phyloP scores from a whole-genome alignment of 2,888 invertebrate species.

The Hyppa rectilinea region DNA sequence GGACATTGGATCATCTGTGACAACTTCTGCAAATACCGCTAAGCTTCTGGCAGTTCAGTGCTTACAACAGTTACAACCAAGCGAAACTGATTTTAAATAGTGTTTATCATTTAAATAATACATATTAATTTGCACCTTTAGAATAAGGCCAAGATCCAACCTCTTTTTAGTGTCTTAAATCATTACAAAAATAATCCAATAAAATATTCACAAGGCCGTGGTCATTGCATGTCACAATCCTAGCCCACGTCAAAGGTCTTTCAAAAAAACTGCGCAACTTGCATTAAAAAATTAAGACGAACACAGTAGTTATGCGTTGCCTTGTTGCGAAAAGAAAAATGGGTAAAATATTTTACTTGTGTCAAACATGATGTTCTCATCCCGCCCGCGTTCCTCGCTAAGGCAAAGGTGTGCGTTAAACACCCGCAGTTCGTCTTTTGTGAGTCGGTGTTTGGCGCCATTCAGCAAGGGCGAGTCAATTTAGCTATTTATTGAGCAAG shows the following conservation, averaged over 20 bases:
- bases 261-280: slow-evolving; percentile 73
- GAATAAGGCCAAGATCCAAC: slow-evolving; percentile 43
- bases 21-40: slow-evolving; percentile 65
- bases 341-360: slow-evolving; percentile 19
- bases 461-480: neutral
- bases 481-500: neutral
- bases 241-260: slow-evolving; percentile 71
- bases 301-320: slow-evolving; percentile 68
- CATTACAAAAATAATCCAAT: slow-evolving; percentile 45
- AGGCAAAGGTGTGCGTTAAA: slow-evolving; percentile 1
- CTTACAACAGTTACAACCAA: slow-evolving; percentile 6
- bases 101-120: slow-evolving; percentile 43
- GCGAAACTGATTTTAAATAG: slow-evolving; percentile 3
- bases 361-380: neutral
- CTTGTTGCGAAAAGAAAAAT: slow-evolving; percentile 69
- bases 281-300: slow-evolving; percentile 69
- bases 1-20: slow-evolving; percentile 75
- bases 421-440: neutral
- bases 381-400: neutral
- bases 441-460: neutral
- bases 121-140: slow-evolving; percentile 47
- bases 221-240: slow-evolving; percentile 76
- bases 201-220: slow-evolving; percentile 71
- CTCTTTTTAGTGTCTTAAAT: slow-evolving; percentile 25
- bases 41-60: slow-evolving; percentile 30